Base-by-base conservation (phyloP, 2,113 vertebrate genomes). In the Pleuronectes platessa region DNA sequence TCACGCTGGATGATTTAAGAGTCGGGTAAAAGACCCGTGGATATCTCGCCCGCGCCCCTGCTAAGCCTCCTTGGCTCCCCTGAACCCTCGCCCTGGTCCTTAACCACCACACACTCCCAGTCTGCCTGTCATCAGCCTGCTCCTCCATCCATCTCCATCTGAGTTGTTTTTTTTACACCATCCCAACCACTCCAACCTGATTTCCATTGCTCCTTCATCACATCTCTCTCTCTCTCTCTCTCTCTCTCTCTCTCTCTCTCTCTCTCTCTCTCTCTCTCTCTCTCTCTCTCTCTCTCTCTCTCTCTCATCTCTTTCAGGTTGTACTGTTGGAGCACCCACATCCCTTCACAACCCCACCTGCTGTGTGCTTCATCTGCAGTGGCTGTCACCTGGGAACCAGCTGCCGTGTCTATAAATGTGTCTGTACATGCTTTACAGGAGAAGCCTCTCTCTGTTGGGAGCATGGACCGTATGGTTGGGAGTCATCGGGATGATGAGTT, bases 1-100 rank as follows among this genome's bases (percentile, higher is more conserved):
- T 89, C 74, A 80, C 20, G 58, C 68, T 62, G 84, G 76, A 79
- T 87, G 85, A 90, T 89, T 87, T 79, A 87, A 49, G 76, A 85
- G 78, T 80, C 11, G 18, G 62, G 66, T 68, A 83, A 90, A 82
- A 85, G 71, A 23, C 54, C 71, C 27, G 3, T 18, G 83, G 83
- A 87, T 86, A 83, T 75, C 70, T 75, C 13, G n/a, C 78, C 74
- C 51, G 11, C 20, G 21, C 61, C 73, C 56, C 35, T 13, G 20
- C 40, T 64, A 47, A 64, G n/a, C 40, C 69, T 55, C 74, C 65
- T 20, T 14, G 1, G 26, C 60, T 68, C 69, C 13, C 23, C 24
- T 24, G 23, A 58, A 58, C 56, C 56, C 56, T 27, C 56, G 14
- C 56, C 4, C 54, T 13, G 27, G 80, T 59, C 75, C 35, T 60